Conservation (phyloP, 1,140 invertebrate species). For the Achroia grisella region DNA sequence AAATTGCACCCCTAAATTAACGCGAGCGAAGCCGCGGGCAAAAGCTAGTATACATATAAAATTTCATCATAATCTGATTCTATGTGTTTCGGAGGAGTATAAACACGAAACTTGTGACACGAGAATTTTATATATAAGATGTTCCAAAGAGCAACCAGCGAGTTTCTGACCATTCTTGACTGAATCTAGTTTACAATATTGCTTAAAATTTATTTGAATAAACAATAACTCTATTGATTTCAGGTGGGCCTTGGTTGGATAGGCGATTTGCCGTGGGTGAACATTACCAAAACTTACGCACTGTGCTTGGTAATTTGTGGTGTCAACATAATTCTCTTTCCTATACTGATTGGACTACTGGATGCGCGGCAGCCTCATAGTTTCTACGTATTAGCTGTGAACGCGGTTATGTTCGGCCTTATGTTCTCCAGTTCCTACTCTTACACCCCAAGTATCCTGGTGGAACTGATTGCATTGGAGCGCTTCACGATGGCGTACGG, state of each 20-base stretch:
- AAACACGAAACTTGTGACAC: too few species aligned
- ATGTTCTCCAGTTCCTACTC: conserved; percentile 91
- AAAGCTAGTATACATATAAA: too few species aligned
- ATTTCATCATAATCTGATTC: too few species aligned
- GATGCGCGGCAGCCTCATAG: conserved; percentile 71
- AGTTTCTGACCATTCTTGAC: too few species aligned
- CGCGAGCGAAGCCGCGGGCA: too few species aligned
- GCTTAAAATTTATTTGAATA: too few species aligned
- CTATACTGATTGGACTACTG: conserved; percentile 66
- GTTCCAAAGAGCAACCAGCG: too few species aligned
- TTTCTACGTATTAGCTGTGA: conserved; percentile 75
- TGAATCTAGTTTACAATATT: too few species aligned
- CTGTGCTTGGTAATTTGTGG: conserved; percentile 85
- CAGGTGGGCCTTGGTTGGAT: conserved; percentile 90
- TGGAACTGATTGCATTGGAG: conserved; percentile 82
- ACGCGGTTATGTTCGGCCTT: conserved; percentile 83
- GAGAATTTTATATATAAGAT: too few species aligned
- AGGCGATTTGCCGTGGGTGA: conserved; percentile 91
- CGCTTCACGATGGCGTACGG: conserved; percentile 94
- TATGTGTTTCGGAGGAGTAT: too few species aligned
- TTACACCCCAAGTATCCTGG: conserved; percentile 90
- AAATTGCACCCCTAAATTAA: too few species aligned
- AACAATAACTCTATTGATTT: conserved; percentile 21
- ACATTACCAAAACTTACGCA: conserved; percentile 87
- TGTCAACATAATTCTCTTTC: conserved; percentile 80